These are phyloP conservation scores for Trissolcus basalis DNA, from an alignment of 1,140 invertebrate genomes.

Conservation along the genomic window DNA sequence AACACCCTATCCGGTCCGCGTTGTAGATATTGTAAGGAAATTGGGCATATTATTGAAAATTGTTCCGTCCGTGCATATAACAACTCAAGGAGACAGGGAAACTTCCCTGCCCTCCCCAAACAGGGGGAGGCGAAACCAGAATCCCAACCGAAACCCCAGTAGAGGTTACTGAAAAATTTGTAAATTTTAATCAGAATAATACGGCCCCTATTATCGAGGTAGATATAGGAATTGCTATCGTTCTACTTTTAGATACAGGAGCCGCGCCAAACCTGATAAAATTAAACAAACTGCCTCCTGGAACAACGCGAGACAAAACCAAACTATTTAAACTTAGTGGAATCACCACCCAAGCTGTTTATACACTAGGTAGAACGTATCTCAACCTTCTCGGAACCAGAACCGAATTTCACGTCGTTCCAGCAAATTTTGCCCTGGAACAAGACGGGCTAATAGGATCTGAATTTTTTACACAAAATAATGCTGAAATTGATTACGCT, in stretches of 20 bases:
- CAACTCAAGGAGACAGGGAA: too few species aligned
- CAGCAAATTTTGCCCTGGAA: constrained; percentile 5
- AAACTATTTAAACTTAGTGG: constrained; percentile 5
- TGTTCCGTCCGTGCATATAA: constrained; percentile 5
- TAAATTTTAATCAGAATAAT: constrained; percentile 10
- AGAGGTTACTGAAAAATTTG: constrained; percentile 9
- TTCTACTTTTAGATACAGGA: constrained; percentile 8
- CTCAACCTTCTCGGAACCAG: too few species aligned
- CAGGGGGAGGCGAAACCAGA: not conserved
- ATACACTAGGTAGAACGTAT: constrained; percentile 3
- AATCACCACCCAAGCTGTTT: constrained; percentile 1
- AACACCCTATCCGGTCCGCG: too few species aligned
- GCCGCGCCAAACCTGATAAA: constrained; percentile 11
- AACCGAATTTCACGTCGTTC: constrained; percentile 10
- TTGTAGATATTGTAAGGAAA: constrained; percentile 22
- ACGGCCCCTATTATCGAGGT: constrained; percentile 9
- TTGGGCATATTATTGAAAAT: not conserved
- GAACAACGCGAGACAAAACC: not conserved
- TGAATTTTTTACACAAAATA: constrained; percentile 7
- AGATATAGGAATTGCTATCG: not conserved
- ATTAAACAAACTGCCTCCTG: too few species aligned
- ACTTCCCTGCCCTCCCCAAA: constrained; percentile 1
- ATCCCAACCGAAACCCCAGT: not conserved
- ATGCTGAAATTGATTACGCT: not conserved
- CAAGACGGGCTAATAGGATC: constrained; percentile 17